Conservation (phyloP, 1,140 invertebrate genomes). For the Glossosoma conforme region DNA sequence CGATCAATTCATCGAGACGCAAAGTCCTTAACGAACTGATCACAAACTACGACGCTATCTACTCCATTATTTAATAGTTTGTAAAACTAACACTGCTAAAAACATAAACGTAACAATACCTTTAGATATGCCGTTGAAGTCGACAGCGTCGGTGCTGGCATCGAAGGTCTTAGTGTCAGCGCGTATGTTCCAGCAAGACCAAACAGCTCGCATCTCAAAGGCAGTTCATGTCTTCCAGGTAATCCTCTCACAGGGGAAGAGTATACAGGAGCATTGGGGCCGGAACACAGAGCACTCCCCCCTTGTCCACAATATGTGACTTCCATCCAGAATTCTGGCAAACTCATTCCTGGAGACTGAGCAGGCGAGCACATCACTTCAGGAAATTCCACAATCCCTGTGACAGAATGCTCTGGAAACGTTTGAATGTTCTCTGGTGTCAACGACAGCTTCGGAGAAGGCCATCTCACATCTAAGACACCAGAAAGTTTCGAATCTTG, state of each 20-base stretch:
- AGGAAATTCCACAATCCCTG: constrained; percentile 65
- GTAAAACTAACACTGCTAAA: too few species aligned
- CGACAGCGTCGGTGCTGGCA: constrained; percentile 49
- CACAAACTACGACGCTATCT: too few species aligned
- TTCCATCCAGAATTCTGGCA: constrained; percentile 68
- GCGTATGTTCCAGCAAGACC: constrained; percentile 73
- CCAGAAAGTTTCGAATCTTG: constrained; percentile 39
- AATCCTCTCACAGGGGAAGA: constrained; percentile 58
- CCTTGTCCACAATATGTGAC: constrained; percentile 70
- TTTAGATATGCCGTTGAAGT: constrained; percentile 62
- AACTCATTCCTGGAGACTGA: constrained; percentile 47
- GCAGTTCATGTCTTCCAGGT: constrained; percentile 58
- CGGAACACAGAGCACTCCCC: constrained; percentile 43
- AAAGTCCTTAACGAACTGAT: too few species aligned
- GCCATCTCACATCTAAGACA: constrained; percentile 74
- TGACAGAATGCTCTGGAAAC: constrained; percentile 69
- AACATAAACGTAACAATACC: too few species aligned
- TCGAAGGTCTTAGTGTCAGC: constrained; percentile 57
- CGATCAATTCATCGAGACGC: too few species aligned
- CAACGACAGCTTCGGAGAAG: constrained; percentile 61
- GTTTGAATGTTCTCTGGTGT: constrained; percentile 69
- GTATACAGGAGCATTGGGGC: constrained; percentile 42
- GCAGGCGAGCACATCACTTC: constrained; percentile 57
- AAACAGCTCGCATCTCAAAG: constrained; percentile 68
- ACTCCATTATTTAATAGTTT: too few species aligned